phyloP scores from a whole-genome alignment of 2,113 vertebrate genomes.

The Leuciscus idus region DNA sequence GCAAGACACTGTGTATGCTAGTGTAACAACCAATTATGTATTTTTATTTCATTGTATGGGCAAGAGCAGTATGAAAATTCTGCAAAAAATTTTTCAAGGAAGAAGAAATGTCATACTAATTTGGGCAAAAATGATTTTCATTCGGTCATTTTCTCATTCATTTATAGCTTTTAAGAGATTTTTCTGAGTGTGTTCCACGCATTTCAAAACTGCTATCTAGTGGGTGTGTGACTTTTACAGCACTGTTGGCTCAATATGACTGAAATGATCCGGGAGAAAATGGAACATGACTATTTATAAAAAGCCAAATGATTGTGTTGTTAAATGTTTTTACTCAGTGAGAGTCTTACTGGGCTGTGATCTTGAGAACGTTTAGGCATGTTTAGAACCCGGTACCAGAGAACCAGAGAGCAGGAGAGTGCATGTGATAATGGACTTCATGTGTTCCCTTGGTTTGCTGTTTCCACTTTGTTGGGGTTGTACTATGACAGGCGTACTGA shows the following conservation, averaged over 20 bases:
- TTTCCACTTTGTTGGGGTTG: slow-evolving; percentile 62
- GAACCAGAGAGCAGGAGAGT: slow-evolving; percentile 60
- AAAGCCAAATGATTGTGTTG: slow-evolving; percentile 10
- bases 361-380: not conserved
- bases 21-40: no score
- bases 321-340: not conserved
- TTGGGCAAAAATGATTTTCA: not conserved
- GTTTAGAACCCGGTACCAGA: slow-evolving; percentile 54
- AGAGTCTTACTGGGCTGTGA: not conserved
- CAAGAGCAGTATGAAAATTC: not conserved
- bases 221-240: not conserved
- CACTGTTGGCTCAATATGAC: not conserved
- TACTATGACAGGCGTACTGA: slow-evolving; percentile 73
- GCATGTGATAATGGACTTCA: slow-evolving; percentile 76
- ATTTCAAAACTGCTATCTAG: not conserved
- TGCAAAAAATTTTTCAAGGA: not conserved
- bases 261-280: not conserved
- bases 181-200: slow-evolving; percentile 7
- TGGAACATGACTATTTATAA: not conserved
- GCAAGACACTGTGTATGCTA: no score
- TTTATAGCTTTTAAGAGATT: not conserved
- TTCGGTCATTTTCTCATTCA: not conserved
- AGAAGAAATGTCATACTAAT: not conserved
- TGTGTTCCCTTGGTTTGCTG: slow-evolving; percentile 69
- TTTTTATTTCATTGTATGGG: not conserved